Percentiles rank a stretch among this genome's conserved stretches.
Conservation (phyloP, 1,140 invertebrate species). For the Hyles vespertilio region DNA sequence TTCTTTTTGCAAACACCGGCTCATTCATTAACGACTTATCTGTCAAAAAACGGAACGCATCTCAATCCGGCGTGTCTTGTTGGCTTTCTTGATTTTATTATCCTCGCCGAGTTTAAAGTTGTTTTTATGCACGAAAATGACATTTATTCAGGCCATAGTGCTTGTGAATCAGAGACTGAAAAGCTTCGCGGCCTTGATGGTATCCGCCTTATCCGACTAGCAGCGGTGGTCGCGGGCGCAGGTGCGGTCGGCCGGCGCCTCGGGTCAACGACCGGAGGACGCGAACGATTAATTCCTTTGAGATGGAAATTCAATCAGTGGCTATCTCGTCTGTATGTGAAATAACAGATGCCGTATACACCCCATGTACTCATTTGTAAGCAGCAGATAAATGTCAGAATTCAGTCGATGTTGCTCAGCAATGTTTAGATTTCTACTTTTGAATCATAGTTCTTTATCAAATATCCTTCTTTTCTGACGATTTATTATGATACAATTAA, state of each 20-base stretch:
- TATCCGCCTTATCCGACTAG: constrained; percentile 31
- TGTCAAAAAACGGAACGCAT: constrained; percentile 11
- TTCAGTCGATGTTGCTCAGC: no score
- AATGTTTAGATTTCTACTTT: no score
- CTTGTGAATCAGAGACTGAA: constrained; percentile 28
- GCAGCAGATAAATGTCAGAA: no score
- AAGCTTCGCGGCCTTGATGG: constrained; percentile 31
- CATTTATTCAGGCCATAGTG: constrained; percentile 2
- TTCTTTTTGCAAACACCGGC: constrained; percentile 36
- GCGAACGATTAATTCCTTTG: constrained; percentile 22
- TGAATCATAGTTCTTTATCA: no score
- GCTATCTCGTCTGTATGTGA: not conserved
- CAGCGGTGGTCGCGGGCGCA: constrained; percentile 24
- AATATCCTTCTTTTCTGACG: no score
- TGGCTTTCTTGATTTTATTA: constrained; percentile 15
- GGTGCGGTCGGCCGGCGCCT: constrained; percentile 30
- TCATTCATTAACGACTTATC: constrained; percentile 30
- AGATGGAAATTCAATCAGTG: constrained; percentile 17
- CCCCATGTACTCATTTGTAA: no score
- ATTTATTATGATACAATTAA: no score
- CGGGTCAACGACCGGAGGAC: constrained; percentile 27
- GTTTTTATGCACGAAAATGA: not conserved
- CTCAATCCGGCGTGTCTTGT: constrained; percentile 3
- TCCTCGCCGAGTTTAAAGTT: not conserved
- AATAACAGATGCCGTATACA: no score